Evolutionary conservation across 2,797 vertebrate species (phyloP), one percentile per base, ranked within the genome.

Genomic region (Delichon dasypus): DNA sequence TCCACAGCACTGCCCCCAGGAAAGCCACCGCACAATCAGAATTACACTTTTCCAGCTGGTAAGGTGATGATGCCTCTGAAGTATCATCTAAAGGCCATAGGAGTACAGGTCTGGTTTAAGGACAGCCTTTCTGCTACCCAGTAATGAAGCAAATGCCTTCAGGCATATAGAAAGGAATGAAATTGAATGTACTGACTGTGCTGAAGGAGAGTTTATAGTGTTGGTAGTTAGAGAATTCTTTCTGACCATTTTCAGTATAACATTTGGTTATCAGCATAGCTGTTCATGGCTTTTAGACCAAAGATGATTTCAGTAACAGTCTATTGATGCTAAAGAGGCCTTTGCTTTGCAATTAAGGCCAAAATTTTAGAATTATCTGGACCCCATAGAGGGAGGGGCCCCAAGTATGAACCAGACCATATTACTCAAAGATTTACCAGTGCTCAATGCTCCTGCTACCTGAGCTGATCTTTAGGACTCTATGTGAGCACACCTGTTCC

Each of bases 301-400:
- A 78, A 45, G 83, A 66, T 57, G 21, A 76, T 89, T 93, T 91
- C 38, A 30, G 9, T 70, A 55, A 29, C 9, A 27, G 13, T 74
- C 34, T 45, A 3, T 25, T 68, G 38, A 38, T 67, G 8, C 12
- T 45, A 9, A 45, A 45, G 13, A 57, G 25, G 5, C 32, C 21
- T 64, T 18, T 82, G 16, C 20, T 80, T 85, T 77, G n/a, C 32
- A 74, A 10, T 22, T 80, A n/a, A 67, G 32, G 9, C 13, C 30
- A 65, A 77, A 67, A 32, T 18, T 72, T 68, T 81, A 25, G 30
- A 27, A 21, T 74, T 68, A 13, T 47, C 44, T 66, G 34, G 6
- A 58, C 3, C 5, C 15, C 4, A 1, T 11, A 19, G 29, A 60
- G 14, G 3, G 22, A 78, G 25, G 1, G 30, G n/a, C 3, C 3